Base-by-base conservation (phyloP, 2,797 vertebrate genomes). In the Parambassis ranga region DNA sequence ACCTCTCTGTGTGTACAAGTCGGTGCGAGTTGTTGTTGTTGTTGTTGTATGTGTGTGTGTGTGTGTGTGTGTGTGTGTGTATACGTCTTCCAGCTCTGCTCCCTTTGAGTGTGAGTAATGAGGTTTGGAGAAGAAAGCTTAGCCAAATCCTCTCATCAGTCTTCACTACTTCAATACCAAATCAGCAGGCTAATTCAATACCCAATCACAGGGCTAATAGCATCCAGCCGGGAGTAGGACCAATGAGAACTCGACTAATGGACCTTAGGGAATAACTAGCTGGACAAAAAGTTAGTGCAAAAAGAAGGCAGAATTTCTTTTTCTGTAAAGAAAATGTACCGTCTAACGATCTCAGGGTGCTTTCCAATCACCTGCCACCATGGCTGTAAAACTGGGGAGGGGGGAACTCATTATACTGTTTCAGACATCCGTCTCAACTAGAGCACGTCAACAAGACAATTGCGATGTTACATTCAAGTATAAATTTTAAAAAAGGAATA, bases 161-260 rank as follows among this genome's bases (percentile, higher is more conserved):
- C 87, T 89, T 89, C 81, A 57, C 69, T 82, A 82, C 81, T 90
- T 89, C 88, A 77, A 89, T 90, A 89, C 77, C 82, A 85, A 90
- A 91, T 90, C 88, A 90, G 82, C 81, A 71, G 76, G 81, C 84
- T 90, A 88, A 88, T 88, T 90, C 87, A 76, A 90, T 89, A 91
- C 81, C 85, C 88, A 91, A 91, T 89, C 89, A 82, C 75, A 64
- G 77, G 65, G 77, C 87, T 90, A 91, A 90, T 86, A 86, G 81
- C 75, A 66, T 78, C 47, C 78, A 82, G 77, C 61, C 44, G 22
- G 75, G 79, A 78, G 74, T 62, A 68, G 78, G 65, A 60, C 85
- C 89, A 87, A 86, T 81, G 70, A 80, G 67, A 85, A 57, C 62
- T 65, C 1, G 0, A 44, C 59, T 70, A 77, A 79, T 75, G 81